phyloP scores from a whole-genome alignment of 2,797 vertebrate species.

The Tenualosa ilisha region DNA sequence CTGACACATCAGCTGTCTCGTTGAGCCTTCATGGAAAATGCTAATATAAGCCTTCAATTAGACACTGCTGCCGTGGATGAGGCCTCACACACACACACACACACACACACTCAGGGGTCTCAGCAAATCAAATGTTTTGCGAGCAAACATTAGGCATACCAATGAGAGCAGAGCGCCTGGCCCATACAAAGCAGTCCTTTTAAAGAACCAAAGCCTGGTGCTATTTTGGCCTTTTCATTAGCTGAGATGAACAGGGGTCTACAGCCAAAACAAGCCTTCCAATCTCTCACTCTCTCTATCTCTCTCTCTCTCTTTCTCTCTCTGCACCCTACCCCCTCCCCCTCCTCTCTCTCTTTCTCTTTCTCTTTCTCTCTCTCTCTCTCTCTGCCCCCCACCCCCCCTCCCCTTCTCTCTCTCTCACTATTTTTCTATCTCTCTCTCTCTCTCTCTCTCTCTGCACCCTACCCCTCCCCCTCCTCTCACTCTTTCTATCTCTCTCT shows the following conservation, averaged over 20 bases:
- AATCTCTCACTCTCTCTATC: conserved; percentile 32
- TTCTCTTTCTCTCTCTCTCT: too few relatives aligned
- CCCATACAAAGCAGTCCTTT: conserved; percentile 43
- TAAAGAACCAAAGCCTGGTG: conserved; percentile 34
- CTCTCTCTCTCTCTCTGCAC: conserved; percentile 20
- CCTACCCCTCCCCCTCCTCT: too few relatives aligned
- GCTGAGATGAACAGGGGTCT: conserved; percentile 48
- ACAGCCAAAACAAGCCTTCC: conserved; percentile 52
- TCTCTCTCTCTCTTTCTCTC: conserved; percentile 16
- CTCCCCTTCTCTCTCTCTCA: conserved; percentile 37
- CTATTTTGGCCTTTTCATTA: conserved; percentile 50
- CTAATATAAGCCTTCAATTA: conserved; percentile 51
- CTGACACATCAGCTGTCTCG: conserved; percentile 39
- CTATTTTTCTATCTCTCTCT: too few relatives aligned
- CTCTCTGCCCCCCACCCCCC: background rate
- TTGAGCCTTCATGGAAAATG: conserved; percentile 48
- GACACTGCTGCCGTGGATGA: conserved; percentile 30
- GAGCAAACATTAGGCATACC: conserved; percentile 52
- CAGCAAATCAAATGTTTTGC: conserved; percentile 55
- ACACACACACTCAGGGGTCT: conserved; percentile 38
- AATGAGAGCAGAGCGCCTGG: conserved; percentile 37
- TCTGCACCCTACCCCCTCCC: background rate
- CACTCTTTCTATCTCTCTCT: too few relatives aligned
- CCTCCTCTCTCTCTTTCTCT: too few relatives aligned
- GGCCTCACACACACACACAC: conserved; percentile 27